A percentile compares a stretch with the other conserved stretches of the same genome.
phyloP scores from a whole-genome alignment of 2,888 invertebrate species.

The Hydrotaea diabolus region DNA sequence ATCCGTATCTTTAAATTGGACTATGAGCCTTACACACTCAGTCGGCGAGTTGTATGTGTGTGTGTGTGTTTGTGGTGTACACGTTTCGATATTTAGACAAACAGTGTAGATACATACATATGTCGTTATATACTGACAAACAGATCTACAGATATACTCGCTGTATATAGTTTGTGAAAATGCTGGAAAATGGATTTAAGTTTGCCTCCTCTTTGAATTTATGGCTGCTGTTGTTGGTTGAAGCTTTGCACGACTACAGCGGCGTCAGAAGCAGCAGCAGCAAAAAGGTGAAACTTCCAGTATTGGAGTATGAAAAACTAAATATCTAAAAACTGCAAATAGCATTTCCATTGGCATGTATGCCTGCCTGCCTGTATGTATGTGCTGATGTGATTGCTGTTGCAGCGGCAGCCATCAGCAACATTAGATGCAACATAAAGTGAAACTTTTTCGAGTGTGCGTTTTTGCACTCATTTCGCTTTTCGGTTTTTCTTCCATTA shows the following conservation, averaged over 20 bases:
- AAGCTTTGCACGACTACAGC: slow-evolving; percentile 2
- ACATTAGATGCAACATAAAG: slow-evolving; percentile 55
- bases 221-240: not conserved
- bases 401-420: slow-evolving; percentile 25
- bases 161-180: slow-evolving; percentile 35
- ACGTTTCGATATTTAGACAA: slow-evolving; percentile 27
- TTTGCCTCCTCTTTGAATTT: slow-evolving; percentile 41
- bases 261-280: not conserved
- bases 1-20: slow-evolving; percentile 25
- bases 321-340: slow-evolving; percentile 54
- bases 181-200: slow-evolving; percentile 62
- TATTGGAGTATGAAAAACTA: slow-evolving; percentile 60
- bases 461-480: slow-evolving; percentile 52
- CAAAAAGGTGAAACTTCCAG: slow-evolving; percentile 64
- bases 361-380: not conserved
- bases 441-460: slow-evolving; percentile 60
- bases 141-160: not conserved
- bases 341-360: slow-evolving; percentile 41
- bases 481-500: slow-evolving; percentile 38
- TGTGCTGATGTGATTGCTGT: not conserved
- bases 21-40: slow-evolving; percentile 20
- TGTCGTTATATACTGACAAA: not conserved
- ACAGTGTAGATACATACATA: slow-evolving; percentile 5
- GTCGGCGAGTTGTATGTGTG: too few species aligned
- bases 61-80: not conserved